Conservation (phyloP, 1,140 invertebrate genomes). For the Trichonephila clavata region DNA sequence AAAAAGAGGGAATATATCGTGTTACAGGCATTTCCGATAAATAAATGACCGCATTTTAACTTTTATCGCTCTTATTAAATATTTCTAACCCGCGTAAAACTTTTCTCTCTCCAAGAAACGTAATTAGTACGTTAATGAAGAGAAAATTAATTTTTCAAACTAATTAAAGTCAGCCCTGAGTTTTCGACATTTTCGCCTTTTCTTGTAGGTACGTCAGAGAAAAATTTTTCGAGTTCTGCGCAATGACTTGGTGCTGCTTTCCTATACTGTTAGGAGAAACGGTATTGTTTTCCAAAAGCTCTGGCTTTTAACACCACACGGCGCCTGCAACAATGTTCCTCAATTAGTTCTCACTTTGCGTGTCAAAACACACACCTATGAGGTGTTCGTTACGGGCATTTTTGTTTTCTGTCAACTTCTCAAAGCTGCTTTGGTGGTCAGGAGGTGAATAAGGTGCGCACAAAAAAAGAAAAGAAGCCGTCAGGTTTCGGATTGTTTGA, state of each 20-base stretch:
- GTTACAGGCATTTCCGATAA: slow-evolving; percentile 75
- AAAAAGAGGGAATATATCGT: slow-evolving; percentile 62
- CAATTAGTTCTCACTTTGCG: slow-evolving; percentile 37
- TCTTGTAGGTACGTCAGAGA: slow-evolving; percentile 56
- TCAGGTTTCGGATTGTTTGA: not conserved
- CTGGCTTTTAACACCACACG: not conserved
- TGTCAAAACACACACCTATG: slow-evolving; percentile 46
- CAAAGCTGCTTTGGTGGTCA: not conserved
- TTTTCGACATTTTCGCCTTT: slow-evolving; percentile 67
- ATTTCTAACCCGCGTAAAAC: slow-evolving; percentile 73
- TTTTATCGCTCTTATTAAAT: slow-evolving; percentile 77
- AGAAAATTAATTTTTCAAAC: slow-evolving; percentile 77
- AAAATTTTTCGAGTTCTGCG: slow-evolving; percentile 49
- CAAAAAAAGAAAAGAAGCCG: not conserved
- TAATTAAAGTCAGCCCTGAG: slow-evolving; percentile 70
- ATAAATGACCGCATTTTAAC: slow-evolving; percentile 76
- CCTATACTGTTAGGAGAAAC: not conserved
- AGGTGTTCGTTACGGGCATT: not conserved
- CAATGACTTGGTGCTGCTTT: slow-evolving; percentile 2
- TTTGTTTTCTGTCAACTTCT: slow-evolving; percentile 1
- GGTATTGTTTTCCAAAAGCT: slow-evolving; percentile 30
- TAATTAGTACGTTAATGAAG: slow-evolving; percentile 76
- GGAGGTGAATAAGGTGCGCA: not conserved
- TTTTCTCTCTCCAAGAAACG: slow-evolving; percentile 66
- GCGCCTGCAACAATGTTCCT: slow-evolving; percentile 13